Percentiles rank a stretch among this genome's conserved stretches.
Evolutionary conservation across 2,888 invertebrate genomes (phyloP).

Genomic region (Drosophila mettleri): DNA sequence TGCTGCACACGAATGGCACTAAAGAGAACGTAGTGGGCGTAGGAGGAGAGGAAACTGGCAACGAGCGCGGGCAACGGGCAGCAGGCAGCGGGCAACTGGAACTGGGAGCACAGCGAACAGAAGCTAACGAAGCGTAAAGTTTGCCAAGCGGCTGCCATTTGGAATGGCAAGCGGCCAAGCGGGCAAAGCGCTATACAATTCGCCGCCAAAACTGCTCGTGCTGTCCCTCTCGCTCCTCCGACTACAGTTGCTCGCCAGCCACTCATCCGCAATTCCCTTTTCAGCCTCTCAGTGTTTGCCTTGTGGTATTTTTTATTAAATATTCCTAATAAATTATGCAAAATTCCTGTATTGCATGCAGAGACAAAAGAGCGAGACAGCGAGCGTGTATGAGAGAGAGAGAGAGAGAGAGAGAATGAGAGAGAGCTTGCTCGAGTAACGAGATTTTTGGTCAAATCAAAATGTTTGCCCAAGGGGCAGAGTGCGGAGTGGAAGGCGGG

Average conservation of each 20-base stretch:
- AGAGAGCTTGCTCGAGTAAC: too few relatives aligned
- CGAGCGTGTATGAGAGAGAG: neutral
- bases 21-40: slow-evolving; percentile 7
- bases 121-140: slow-evolving; percentile 80
- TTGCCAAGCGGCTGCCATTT: slow-evolving; percentile 72
- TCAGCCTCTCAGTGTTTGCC: slow-evolving; percentile 63
- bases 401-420: neutral
- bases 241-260: neutral
- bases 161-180: slow-evolving; percentile 52
- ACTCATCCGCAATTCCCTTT: slow-evolving; percentile 48
- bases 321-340: slow-evolving; percentile 80
- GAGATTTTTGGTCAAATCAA: slow-evolving; percentile 64
- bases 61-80: neutral
- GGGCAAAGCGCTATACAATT: slow-evolving; percentile 28
- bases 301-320: slow-evolving; percentile 78
- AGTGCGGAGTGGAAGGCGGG: neutral
- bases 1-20: slow-evolving; percentile 53
- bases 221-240: neutral
- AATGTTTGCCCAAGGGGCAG: slow-evolving; percentile 48
- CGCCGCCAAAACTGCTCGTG: slow-evolving; percentile 3
- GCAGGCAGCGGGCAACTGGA: slow-evolving; percentile 22
- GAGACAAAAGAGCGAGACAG: slow-evolving; percentile 31
- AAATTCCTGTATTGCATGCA: slow-evolving; percentile 71
- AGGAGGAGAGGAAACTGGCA: neutral
- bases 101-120: slow-evolving; percentile 60